phyloP scores from a whole-genome alignment of 1,140 invertebrate genomes.

The Drosophila repletoides region DNA sequence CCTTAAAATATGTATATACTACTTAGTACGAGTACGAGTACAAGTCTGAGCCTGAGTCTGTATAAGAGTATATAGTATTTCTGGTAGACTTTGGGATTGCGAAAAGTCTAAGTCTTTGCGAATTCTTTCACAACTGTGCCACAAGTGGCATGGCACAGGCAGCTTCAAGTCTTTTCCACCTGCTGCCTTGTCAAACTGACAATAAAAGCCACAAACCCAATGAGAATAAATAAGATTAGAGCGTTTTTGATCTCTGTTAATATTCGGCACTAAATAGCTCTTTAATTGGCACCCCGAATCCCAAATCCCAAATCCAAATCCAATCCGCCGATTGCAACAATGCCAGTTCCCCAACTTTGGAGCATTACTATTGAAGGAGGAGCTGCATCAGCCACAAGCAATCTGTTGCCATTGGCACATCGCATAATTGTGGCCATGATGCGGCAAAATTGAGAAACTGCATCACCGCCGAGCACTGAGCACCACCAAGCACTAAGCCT shows the following conservation, averaged over 20 bases:
- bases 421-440: conserved; percentile 59
- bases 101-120: conserved; percentile 52
- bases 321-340: conserved; percentile 43
- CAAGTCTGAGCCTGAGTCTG: too few relatives aligned
- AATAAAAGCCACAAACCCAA: conserved; percentile 61
- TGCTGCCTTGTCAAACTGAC: conserved; percentile 20
- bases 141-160: too few relatives aligned
- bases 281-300: conserved; percentile 65
- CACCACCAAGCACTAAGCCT: too few relatives aligned
- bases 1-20: conserved; percentile 40
- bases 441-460: conserved; percentile 49
- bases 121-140: conserved; percentile 65
- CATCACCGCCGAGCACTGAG: too few relatives aligned
- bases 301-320: not conserved
- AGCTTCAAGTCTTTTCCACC: conserved; percentile 26
- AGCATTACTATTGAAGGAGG: conserved; percentile 13
- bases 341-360: conserved; percentile 16
- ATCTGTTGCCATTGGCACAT: conserved; percentile 41
- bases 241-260: conserved; percentile 41
- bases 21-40: not conserved
- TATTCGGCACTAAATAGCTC: conserved; percentile 68
- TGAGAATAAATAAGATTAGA: conserved; percentile 73
- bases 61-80: too few relatives aligned
- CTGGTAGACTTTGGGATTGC: conserved; percentile 44
- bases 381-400: conserved; percentile 9